A percentile compares a stretch with the other conserved stretches of the same genome.
Conservation (phyloP, 2,797 vertebrate genomes). For the Catamblyrhynchus diadema region DNA sequence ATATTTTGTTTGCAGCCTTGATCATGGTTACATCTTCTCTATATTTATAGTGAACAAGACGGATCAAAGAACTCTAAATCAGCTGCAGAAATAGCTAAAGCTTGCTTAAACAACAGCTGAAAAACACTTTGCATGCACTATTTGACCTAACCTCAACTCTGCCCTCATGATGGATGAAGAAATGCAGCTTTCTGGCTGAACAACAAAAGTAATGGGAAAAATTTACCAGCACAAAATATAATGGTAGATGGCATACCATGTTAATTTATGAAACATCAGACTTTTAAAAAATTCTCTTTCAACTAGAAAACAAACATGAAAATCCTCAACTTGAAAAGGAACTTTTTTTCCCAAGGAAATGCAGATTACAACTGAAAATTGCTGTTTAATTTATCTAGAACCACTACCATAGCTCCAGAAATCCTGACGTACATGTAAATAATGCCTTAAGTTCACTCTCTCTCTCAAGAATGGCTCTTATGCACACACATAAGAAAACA, state of each 20-base stretch:
- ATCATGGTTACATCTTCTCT: background rate
- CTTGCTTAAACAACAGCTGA: constrained; percentile 46
- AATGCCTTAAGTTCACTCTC: background rate
- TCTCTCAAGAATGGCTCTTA: background rate
- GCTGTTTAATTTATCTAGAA: background rate
- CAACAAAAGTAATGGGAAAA: constrained; percentile 44
- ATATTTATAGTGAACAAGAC: constrained; percentile 41
- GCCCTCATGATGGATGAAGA: constrained; percentile 17
- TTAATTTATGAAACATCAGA: background rate
- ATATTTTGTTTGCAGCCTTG: constrained; percentile 29
- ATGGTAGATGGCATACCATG: background rate
- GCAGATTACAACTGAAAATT: background rate
- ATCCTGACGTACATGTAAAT: background rate
- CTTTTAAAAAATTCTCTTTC: background rate
- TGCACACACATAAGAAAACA: background rate
- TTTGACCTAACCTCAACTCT: constrained; percentile 56
- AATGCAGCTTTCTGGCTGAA: constrained; percentile 29
- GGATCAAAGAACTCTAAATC: constrained; percentile 52
- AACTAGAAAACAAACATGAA: background rate
- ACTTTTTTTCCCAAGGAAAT: background rate
- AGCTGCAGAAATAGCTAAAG: constrained; percentile 34
- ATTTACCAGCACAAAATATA: background rate
- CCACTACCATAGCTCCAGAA: background rate
- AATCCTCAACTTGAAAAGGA: background rate
- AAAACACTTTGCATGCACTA: constrained; percentile 17